Evolutionary conservation across 2,797 vertebrate genomes (phyloP), one percentile per base, ranked within the genome.

Genomic region (Chaetophractus vellerosus): DNA sequence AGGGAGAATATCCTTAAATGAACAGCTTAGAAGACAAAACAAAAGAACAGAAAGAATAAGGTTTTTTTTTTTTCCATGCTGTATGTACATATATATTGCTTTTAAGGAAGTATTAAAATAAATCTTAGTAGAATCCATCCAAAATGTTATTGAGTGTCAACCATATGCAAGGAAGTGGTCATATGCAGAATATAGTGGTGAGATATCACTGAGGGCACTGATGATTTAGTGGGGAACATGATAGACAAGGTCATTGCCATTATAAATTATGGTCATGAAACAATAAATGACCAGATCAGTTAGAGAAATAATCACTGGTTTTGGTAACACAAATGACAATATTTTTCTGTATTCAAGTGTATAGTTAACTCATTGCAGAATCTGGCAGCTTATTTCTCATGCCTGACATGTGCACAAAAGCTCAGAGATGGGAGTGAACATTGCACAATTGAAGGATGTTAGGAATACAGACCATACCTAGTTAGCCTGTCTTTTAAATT

Each of bases 401-500:
- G 48, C 8, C 66, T 87, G 80, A 50, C 41, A 85, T 64, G 2
- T 33, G 19, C 31, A 75, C 61, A 48, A 74, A 90, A 48, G 6
- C n/a, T 91, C 61, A 71, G 68, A 83, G 23, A 90, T 71, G 38
- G 14, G 80, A 84, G 75, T 92, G 11, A 78, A 10, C 69, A 48
- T 85, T 7, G 6, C 45, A 71, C 90, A 80, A 80, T 86, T 80
- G 21, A 41, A 81, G n/a, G 74, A 71, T 74, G 41, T 50, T 84
- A 28, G 50, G 11, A 93, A 83, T 88, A 68, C 5, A 75, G 36
- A 75, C 21, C 24, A 50, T 21, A 41, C 7, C 19, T 80, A 80
- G 69, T 69, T 88, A 91, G 61, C 24, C 38, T 84, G 61, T 80
- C 59, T 79, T 92, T 88, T 76, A 84, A 76, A 85, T 80, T 64